Evolutionary conservation across 2,888 invertebrate species (phyloP), one percentile per base, ranked within the genome.

Genomic region (Synergus gifuensis): DNA sequence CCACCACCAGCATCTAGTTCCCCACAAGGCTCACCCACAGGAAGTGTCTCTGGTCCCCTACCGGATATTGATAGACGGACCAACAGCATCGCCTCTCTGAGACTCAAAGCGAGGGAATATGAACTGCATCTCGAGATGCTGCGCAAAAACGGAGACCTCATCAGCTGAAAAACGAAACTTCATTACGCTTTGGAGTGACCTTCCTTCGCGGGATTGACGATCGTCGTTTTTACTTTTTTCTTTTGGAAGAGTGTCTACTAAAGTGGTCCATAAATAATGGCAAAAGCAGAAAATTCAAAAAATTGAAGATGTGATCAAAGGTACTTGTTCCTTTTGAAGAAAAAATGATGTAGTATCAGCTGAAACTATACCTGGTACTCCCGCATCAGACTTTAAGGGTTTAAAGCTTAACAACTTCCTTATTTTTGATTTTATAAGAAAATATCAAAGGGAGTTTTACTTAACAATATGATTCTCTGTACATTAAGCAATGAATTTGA

Each of bases 71-170:
- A 97, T 91, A 93, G 97, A 84, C 93, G 97, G 87, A 96, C 96
- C 87, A 97, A 97, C 46, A 98, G 98, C 89, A 98, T 98, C 87
- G 98, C 97, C 0, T 96, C 97, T 0, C 93, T 98, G 60, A 93
- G 98, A 85, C 94, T 97, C 87, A 98, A 98, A 86, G 98, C 98
- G 0, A 94, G 98, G 77, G 98, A 98, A 91, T 98, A 98, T 91
- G 98, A 98, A 91, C 93, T 97, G 73, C 95, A 97, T 90, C 93
- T 97, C 87, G 97, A 97, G 92, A 95, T 97, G 94, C 91, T 97
- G 78, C 94, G 97, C 78, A 96, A 97, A 88, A 95, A 96, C 89
- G 95, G 95, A 0, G 97, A 97, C 92, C 93, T 96, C 88, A 96
- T 96, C 90, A 97, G 97, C 94, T 97, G 95, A 95, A 93, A 91